Percentiles rank a stretch among this genome's conserved stretches.
Evolutionary conservation across 2,113 vertebrate genomes (phyloP).

Genomic region (Clarias magur): DNA sequence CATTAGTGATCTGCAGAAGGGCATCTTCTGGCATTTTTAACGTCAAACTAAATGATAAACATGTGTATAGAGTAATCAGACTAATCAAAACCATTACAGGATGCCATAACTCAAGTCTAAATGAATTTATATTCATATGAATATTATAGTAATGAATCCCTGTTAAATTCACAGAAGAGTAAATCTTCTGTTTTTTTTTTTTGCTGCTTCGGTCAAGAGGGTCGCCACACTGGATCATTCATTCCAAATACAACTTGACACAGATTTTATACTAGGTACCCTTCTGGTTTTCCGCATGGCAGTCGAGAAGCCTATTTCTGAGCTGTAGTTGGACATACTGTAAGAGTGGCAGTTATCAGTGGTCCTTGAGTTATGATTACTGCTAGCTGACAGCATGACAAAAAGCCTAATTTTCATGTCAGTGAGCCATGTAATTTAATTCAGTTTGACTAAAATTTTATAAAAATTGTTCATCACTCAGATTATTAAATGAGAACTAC

Average conservation of each 20-base stretch:
- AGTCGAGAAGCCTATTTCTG: too few relatives aligned
- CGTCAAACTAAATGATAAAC: background rate
- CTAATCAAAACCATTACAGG: background rate
- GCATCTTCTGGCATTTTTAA: constrained; percentile 8
- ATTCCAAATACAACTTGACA: too few relatives aligned
- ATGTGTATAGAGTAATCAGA: background rate
- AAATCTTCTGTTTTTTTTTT: background rate
- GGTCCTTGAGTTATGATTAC: constrained; percentile 9
- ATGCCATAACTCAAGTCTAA: background rate
- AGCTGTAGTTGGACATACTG: background rate
- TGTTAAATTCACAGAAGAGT: background rate
- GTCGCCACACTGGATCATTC: too few relatives aligned
- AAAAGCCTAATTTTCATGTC: background rate
- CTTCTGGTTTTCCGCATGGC: too few relatives aligned
- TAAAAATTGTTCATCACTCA: background rate
- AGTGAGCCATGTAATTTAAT: background rate
- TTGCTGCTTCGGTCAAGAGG: too few relatives aligned
- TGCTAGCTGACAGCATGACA: background rate
- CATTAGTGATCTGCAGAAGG: background rate
- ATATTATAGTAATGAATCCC: background rate
- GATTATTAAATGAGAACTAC: background rate
- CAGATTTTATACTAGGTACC: too few relatives aligned
- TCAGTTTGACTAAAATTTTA: background rate
- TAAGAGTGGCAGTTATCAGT: background rate
- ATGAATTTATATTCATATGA: background rate